These are phyloP conservation scores for Sialia sialis DNA, from an alignment of 2,113 vertebrate genomes.

Conservation along the genomic window DNA sequence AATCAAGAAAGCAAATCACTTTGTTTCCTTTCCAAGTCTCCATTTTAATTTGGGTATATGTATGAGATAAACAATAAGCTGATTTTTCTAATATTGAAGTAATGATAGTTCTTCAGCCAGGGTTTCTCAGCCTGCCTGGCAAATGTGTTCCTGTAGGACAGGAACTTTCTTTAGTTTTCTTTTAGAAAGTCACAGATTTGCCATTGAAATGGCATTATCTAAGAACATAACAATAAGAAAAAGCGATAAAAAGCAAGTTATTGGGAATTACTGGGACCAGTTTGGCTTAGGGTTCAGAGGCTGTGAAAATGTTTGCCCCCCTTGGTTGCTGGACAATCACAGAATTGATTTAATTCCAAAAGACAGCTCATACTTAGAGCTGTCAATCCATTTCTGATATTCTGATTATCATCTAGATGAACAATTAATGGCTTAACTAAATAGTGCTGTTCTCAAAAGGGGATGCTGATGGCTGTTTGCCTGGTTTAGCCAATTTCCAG, in stretches of 20 bases:
- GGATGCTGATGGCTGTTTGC: background rate
- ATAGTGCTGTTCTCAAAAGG: background rate
- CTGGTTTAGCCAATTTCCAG: background rate
- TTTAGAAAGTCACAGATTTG: background rate
- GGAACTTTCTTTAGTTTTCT: background rate
- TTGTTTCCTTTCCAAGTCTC: background rate
- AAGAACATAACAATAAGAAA: background rate
- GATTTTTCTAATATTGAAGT: background rate
- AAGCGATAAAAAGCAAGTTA: background rate
- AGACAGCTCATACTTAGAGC: background rate
- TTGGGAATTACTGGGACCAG: background rate
- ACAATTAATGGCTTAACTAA: background rate
- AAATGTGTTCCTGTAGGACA: background rate
- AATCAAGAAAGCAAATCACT: background rate
- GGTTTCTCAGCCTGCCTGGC: background rate
- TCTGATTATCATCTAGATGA: background rate
- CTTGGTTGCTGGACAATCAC: background rate
- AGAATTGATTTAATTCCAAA: background rate
- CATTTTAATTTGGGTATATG: background rate
- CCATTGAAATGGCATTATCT: background rate
- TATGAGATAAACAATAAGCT: background rate
- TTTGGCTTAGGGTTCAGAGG: background rate
- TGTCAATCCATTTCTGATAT: background rate
- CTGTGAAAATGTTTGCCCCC: background rate
- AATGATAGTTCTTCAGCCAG: background rate